Conservation (phyloP, 37 sponge, comb jelly and placozoan species). For the Crambe crambe region DNA sequence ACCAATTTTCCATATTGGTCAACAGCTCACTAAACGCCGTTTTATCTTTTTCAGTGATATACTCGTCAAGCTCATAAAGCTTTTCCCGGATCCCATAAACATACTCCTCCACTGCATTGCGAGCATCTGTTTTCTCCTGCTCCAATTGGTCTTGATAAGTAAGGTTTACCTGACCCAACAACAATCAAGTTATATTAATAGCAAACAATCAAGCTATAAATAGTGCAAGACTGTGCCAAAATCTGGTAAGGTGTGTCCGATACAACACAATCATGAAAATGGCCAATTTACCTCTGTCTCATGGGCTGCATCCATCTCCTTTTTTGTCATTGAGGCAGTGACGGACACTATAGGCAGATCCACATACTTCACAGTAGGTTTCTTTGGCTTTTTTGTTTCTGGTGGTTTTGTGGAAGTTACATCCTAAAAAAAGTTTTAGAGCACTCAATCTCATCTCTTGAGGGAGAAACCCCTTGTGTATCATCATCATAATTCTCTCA, state of each 20-base stretch:
- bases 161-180: slow-evolving; percentile 57
- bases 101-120: slow-evolving; percentile 97
- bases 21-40: slow-evolving; percentile 21
- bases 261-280: no score
- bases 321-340: slow-evolving; percentile 55
- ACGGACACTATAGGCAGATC: slow-evolving; percentile 55
- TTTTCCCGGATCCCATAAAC: slow-evolving; percentile 96
- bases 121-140: slow-evolving; percentile 79
- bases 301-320: slow-evolving; percentile 38
- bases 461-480: no score
- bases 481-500: not conserved
- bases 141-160: slow-evolving; percentile 70
- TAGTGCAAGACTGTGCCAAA: not conserved
- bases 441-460: not conserved
- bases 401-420: slow-evolving; percentile 33
- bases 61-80: slow-evolving; percentile 50
- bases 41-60: slow-evolving; percentile 69
- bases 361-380: slow-evolving; percentile 60
- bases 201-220: no score
- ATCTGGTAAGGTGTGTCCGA: not conserved
- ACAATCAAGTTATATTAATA: not conserved
- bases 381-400: slow-evolving; percentile 64
- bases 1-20: slow-evolving; percentile 90
- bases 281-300: slow-evolving; percentile 74
- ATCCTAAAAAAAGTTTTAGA: slow-evolving; percentile 3